Conservation (phyloP, 2,888 invertebrate species). For the Silvanus unidentatus region DNA sequence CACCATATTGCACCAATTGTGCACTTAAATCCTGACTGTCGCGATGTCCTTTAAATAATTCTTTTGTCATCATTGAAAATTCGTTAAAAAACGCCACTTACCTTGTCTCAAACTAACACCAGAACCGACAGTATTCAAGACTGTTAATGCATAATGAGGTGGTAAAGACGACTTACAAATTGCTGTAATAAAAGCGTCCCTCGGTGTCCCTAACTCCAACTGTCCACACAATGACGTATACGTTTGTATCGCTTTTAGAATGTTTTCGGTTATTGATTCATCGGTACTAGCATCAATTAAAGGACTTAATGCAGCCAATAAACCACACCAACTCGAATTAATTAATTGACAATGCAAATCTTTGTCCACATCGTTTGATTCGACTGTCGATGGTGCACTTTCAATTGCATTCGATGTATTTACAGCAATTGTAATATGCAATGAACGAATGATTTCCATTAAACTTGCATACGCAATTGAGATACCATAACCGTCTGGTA, state of each 20-base stretch:
- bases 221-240: conserved; percentile 86
- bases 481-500: conserved; percentile 96
- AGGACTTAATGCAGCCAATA: conserved; percentile 85
- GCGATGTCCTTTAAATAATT: conserved; percentile 43
- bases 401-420: conserved; percentile 25
- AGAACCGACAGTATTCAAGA: conserved; percentile 62
- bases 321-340: conserved; percentile 92
- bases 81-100: conserved; percentile 6
- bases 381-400: conserved; percentile 41
- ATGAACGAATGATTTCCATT: conserved; percentile 83
- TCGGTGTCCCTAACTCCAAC: conserved; percentile 67
- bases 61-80: neutral
- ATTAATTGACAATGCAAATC: conserved; percentile 68
- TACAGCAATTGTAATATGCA: conserved; percentile 63
- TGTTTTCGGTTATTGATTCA: conserved; percentile 84
- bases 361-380: conserved; percentile 40
- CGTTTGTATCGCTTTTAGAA: conserved; percentile 86
- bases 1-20: conserved; percentile 48
- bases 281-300: conserved; percentile 94
- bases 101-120: conserved; percentile 44
- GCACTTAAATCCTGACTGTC: conserved; percentile 51
- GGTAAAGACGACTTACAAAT: conserved; percentile 95
- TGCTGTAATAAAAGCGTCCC: conserved; percentile 92
- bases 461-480: conserved; percentile 92
- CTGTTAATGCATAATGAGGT: conserved; percentile 88